Percentiles rank a stretch among this genome's conserved stretches.
Evolutionary conservation across 2,113 vertebrate species (phyloP).

Genomic region (Melanostigma gelatinosum): DNA sequence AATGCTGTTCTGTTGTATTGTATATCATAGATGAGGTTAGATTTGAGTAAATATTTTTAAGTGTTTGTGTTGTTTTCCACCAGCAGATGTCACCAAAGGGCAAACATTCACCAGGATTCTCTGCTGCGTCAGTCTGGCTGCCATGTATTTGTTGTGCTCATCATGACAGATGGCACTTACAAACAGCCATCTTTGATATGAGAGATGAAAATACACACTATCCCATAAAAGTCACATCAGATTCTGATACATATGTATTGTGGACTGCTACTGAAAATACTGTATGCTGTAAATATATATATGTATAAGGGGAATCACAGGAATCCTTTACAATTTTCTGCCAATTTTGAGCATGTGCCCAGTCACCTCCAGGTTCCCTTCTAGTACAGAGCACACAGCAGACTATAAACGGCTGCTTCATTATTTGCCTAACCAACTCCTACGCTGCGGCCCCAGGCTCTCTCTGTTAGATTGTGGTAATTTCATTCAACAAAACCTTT

Average conservation of each 20-base stretch:
- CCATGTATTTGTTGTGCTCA: slow-evolving; percentile 42
- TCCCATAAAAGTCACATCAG: slow-evolving; percentile 12
- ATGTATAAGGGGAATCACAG: no score
- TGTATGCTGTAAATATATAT: neutral
- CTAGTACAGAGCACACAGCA: slow-evolving; percentile 7
- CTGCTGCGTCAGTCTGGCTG: slow-evolving; percentile 41
- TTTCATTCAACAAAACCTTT: slow-evolving; percentile 12
- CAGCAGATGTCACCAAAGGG: slow-evolving; percentile 69
- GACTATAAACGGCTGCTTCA: slow-evolving; percentile 27
- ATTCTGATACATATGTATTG: neutral
- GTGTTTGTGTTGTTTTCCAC: slow-evolving; percentile 1
- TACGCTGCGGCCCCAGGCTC: neutral
- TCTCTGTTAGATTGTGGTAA: neutral
- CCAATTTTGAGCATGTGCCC: slow-evolving; percentile 25
- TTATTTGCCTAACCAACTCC: slow-evolving; percentile 25
- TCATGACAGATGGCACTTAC: slow-evolving; percentile 68
- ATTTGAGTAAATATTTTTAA: neutral
- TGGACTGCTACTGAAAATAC: neutral
- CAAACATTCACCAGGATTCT: slow-evolving; percentile 14
- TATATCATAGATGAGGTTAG: no score
- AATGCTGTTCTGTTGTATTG: no score
- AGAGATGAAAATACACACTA: slow-evolving; percentile 32
- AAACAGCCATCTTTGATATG: slow-evolving; percentile 61
- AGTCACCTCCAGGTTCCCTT: slow-evolving; percentile 2
- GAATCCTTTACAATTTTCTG: neutral